These are phyloP conservation scores for Pampusana beccarii DNA, from an alignment of 2,113 vertebrate genomes.

Conservation along the genomic window DNA sequence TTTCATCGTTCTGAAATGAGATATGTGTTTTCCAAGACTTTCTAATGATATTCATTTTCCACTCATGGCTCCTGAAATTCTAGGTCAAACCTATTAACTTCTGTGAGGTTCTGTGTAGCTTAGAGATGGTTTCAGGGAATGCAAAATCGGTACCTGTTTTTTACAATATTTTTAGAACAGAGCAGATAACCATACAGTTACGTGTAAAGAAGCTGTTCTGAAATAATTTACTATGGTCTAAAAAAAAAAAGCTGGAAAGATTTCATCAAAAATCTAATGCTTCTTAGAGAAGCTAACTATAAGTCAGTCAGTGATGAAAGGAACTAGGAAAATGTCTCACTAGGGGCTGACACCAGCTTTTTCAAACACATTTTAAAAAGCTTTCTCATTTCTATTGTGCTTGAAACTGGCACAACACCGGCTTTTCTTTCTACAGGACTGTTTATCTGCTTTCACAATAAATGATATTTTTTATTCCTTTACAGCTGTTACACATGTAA, in stretches of 20 bases:
- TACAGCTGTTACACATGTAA: background rate
- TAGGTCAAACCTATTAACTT: constrained; percentile 57
- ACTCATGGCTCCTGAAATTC: constrained; percentile 28
- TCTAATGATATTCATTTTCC: constrained; percentile 24
- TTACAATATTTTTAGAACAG: background rate
- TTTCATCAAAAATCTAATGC: background rate
- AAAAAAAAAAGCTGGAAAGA: constrained; percentile 9
- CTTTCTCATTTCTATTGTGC: constrained; percentile 11
- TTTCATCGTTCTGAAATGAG: constrained; percentile 35
- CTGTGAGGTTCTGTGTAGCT: background rate
- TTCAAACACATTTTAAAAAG: constrained; percentile 14
- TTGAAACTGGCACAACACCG: background rate
- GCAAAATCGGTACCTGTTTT: background rate
- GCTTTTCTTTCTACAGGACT: constrained; percentile 1
- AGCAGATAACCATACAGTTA: background rate
- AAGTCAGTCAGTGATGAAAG: background rate
- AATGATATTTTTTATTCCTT: constrained; percentile 21
- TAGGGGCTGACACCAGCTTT: background rate
- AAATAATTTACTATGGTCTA: background rate
- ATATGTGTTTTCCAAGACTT: constrained; percentile 17
- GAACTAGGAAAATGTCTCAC: constrained; percentile 11
- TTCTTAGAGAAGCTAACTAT: constrained; percentile 3
- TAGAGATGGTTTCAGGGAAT: constrained; percentile 3
- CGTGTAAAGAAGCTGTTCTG: background rate
- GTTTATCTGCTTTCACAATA: constrained; percentile 38